These are phyloP conservation scores for Idris sp. DNA, from an alignment of 1,140 invertebrate species.

Conservation along the genomic window DNA sequence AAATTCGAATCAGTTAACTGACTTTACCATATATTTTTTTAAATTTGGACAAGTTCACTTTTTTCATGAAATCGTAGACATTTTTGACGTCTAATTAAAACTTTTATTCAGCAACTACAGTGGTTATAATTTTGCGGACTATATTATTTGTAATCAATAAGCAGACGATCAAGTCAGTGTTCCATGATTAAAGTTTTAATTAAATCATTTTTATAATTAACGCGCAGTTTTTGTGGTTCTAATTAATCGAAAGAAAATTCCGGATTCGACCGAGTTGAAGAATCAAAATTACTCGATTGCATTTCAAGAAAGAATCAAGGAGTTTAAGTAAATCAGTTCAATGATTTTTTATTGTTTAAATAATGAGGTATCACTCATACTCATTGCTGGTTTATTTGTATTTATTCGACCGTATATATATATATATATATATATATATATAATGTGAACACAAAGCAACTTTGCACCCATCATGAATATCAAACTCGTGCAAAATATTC, in stretches of 20 bases:
- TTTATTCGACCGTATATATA: conserved; percentile 41
- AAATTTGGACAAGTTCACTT: conserved; percentile 11
- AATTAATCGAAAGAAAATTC: conserved; percentile 7
- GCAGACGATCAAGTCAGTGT: conserved; percentile 10
- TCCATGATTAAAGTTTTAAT: conserved; percentile 36
- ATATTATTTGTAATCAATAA: conserved; percentile 50
- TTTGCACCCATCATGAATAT: conserved; percentile 28
- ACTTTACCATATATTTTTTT: conserved; percentile 21
- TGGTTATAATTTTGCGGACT: conserved; percentile 36
- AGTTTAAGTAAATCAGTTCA: conserved; percentile 5
- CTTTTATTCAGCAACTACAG: conserved; percentile 36
- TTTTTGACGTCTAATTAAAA: conserved; percentile 55
- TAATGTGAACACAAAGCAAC: conserved; percentile 33
- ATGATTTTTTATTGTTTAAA: conserved; percentile 30
- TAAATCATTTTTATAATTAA: conserved; percentile 17
- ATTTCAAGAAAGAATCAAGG: too few species aligned
- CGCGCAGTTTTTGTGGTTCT: conserved; percentile 8
- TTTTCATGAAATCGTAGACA: conserved; percentile 3
- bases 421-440: too few species aligned
- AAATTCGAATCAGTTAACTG: conserved; percentile 15
- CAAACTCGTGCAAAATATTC: conserved; percentile 44
- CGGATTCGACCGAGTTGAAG: too few species aligned
- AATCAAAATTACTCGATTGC: too few species aligned
- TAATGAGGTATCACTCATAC: conserved; percentile 44
- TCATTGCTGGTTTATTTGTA: conserved; percentile 14